These are phyloP conservation scores for Alca torda DNA, from an alignment of 2,797 vertebrate genomes.

Conservation along the genomic window DNA sequence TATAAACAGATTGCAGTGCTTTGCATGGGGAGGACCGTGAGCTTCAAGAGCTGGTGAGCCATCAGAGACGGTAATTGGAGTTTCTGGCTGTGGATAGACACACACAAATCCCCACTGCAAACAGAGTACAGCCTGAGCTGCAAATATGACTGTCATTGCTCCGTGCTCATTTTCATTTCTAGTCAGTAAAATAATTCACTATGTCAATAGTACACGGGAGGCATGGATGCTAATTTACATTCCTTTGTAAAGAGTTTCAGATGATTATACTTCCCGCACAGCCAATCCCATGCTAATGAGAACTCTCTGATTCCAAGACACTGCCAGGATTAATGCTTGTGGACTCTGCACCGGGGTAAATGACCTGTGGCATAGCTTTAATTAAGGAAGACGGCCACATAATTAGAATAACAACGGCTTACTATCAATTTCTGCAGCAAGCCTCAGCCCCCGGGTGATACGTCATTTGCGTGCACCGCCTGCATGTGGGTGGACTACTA, in stretches of 20 bases:
- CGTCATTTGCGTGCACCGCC: slow-evolving; percentile 39
- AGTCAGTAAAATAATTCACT: slow-evolving; percentile 52
- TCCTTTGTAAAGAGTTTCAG: slow-evolving; percentile 53
- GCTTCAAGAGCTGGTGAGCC: not conserved
- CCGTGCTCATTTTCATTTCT: slow-evolving; percentile 6
- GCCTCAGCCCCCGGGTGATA: slow-evolving; percentile 24
- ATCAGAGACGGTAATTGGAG: not conserved
- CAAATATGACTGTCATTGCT: not conserved
- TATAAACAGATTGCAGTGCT: slow-evolving; percentile 9
- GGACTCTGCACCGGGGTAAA: slow-evolving; percentile 42
- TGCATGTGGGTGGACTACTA: slow-evolving; percentile 60
- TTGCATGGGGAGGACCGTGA: not conserved
- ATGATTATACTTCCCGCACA: slow-evolving; percentile 25
- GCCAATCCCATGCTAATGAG: slow-evolving; percentile 48
- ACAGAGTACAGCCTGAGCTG: not conserved
- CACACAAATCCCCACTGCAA: slow-evolving; percentile 12
- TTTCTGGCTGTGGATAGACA: slow-evolving; percentile 5
- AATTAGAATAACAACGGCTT: slow-evolving; percentile 63
- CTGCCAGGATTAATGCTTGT: slow-evolving; percentile 46
- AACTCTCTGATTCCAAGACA: slow-evolving; percentile 46
- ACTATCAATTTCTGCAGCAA: slow-evolving; percentile 53
- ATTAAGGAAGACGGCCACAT: slow-evolving; percentile 61
- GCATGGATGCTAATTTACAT: slow-evolving; percentile 49
- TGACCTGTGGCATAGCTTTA: slow-evolving; percentile 62
- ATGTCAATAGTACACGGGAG: slow-evolving; percentile 47